Evolutionary conservation across 2,797 vertebrate genomes (phyloP).

Genomic region (Uromys caudimaculatus): DNA sequence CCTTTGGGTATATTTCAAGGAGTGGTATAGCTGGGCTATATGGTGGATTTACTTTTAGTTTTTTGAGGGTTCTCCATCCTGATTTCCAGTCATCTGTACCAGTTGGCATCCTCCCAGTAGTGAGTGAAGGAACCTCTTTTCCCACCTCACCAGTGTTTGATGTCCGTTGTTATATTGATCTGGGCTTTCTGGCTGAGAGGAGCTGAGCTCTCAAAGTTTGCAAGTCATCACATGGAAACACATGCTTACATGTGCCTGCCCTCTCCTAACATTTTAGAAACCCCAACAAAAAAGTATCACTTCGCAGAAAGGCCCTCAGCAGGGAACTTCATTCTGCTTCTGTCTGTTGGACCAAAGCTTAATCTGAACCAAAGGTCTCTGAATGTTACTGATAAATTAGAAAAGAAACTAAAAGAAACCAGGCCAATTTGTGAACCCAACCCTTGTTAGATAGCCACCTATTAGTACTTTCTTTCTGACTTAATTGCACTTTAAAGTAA

Average conservation of each 20-base stretch:
- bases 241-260: neutral
- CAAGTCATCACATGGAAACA: neutral
- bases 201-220: neutral
- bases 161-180: too few species aligned
- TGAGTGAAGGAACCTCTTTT: neutral
- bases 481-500: slow-evolving; percentile 4
- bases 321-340: neutral
- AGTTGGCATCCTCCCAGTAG: too few species aligned
- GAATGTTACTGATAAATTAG: neutral
- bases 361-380: neutral
- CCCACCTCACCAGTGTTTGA: too few species aligned
- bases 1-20: neutral
- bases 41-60: neutral
- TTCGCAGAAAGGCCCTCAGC: neutral
- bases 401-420: neutral
- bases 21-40: neutral
- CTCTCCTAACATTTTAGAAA: neutral
- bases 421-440: neutral
- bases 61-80: neutral
- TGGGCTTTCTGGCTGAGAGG: neutral
- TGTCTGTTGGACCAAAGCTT: neutral
- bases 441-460: neutral
- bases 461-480: neutral
- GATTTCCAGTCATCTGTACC: neutral
- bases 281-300: neutral